Evolutionary conservation across 2,888 invertebrate genomes (phyloP).

Genomic region (Dolomedes plantarius): DNA sequence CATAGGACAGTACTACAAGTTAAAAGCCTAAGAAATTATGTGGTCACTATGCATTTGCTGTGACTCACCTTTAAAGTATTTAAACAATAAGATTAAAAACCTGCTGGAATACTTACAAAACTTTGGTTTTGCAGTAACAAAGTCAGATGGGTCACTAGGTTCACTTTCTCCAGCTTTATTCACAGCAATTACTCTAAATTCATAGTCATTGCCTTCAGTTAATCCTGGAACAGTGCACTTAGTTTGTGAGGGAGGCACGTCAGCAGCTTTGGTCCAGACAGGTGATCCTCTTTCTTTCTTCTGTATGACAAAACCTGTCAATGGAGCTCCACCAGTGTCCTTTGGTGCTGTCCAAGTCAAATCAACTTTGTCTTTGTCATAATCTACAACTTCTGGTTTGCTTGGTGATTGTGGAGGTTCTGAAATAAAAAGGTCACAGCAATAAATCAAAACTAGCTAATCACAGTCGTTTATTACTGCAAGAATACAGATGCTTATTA

Average conservation of each 20-base stretch:
- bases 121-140: slow-evolving; percentile 89
- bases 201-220: slow-evolving; percentile 92
- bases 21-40: too few relatives aligned
- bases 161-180: slow-evolving; percentile 75
- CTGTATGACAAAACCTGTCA: slow-evolving; percentile 86
- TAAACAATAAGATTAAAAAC: too few relatives aligned
- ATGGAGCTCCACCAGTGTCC: slow-evolving; percentile 74
- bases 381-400: slow-evolving; percentile 85
- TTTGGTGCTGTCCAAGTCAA: slow-evolving; percentile 83
- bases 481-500: too few relatives aligned
- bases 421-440: too few relatives aligned
- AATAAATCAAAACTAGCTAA: too few relatives aligned
- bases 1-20: too few relatives aligned
- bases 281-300: slow-evolving; percentile 97
- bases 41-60: too few relatives aligned
- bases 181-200: slow-evolving; percentile 85
- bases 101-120: slow-evolving; percentile 74
- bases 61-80: too few relatives aligned
- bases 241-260: slow-evolving; percentile 88
- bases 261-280: slow-evolving; percentile 93
- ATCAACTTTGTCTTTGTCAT: slow-evolving; percentile 83
- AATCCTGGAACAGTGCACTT: slow-evolving; percentile 92
- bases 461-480: too few relatives aligned
- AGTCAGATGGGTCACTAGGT: slow-evolving; percentile 85
- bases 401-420: slow-evolving; percentile 93